Percentiles rank a stretch among this genome's conserved stretches.
Conservation (phyloP, 2,797 vertebrate genomes). For the Anas georgica region DNA sequence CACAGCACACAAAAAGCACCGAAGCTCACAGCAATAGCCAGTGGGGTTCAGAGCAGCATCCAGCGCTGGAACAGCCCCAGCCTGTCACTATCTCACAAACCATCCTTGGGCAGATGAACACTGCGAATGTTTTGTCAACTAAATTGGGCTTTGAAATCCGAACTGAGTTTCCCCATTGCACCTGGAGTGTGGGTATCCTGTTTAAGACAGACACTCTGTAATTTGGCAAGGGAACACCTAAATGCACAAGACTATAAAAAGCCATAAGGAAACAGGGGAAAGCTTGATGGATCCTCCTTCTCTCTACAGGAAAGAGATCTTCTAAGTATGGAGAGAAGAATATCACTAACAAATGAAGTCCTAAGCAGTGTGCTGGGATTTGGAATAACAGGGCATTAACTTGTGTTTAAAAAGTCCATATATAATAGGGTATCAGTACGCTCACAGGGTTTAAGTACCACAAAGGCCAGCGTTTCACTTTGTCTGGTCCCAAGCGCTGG, state of each 20-base stretch:
- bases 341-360: background rate
- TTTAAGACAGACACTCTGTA: background rate
- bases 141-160: background rate
- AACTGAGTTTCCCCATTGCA: background rate
- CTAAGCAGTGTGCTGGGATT: background rate
- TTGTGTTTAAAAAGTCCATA: background rate
- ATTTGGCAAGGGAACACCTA: background rate
- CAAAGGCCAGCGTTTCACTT: background rate
- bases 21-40: background rate
- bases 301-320: background rate
- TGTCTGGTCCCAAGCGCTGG: background rate
- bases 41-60: background rate
- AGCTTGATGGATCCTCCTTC: background rate
- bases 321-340: background rate
- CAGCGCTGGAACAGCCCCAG: background rate
- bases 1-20: background rate
- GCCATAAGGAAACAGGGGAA: background rate
- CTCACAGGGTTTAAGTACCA: background rate
- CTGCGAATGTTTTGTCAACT: background rate
- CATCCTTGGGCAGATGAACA: background rate
- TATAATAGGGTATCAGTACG: background rate
- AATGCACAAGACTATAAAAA: background rate
- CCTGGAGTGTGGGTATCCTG: background rate
- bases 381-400: background rate
- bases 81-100: background rate